Conservation (phyloP, 53 echinoderm and acorn worm genomes). For the Pentamera pediparva region DNA sequence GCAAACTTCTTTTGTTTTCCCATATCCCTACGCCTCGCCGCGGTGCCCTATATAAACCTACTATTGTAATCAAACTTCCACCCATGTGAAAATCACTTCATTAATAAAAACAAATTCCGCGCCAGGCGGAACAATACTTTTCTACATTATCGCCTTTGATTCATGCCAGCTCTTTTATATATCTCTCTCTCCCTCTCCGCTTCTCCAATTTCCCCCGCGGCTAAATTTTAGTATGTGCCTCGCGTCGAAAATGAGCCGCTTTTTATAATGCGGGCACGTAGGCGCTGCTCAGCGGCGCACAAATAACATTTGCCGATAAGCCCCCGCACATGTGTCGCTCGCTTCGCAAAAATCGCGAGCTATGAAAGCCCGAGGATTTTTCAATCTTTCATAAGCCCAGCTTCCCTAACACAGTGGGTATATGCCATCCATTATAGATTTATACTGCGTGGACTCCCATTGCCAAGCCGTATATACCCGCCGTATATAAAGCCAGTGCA, state of each 20-base stretch:
- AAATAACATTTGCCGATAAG: slow-evolving; percentile 18
- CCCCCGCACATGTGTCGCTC: slow-evolving; percentile 1
- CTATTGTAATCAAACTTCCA: slow-evolving; percentile 19
- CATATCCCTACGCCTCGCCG: neutral
- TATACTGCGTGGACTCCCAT: neutral
- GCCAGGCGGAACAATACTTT: slow-evolving; percentile 43
- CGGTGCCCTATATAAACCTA: neutral
- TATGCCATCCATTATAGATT: too few species aligned
- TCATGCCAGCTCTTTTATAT: slow-evolving; percentile 18
- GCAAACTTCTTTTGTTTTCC: neutral
- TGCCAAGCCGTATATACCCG: neutral
- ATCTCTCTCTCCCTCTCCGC: slow-evolving; percentile 6
- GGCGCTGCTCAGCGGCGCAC: slow-evolving; percentile 22
- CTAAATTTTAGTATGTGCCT: slow-evolving; percentile 35
- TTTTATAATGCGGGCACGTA: slow-evolving; percentile 20
- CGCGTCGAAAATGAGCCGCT: slow-evolving; percentile 30
- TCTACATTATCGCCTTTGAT: slow-evolving; percentile 32
- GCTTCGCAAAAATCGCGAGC: too few species aligned
- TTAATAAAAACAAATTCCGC: slow-evolving; percentile 46
- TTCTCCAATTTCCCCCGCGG: slow-evolving; percentile 13
- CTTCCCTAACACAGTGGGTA: slow-evolving; percentile 27
- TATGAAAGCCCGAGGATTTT: too few species aligned
- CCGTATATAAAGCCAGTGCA: neutral
- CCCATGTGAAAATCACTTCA: slow-evolving; percentile 39
- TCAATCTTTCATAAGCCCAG: too few species aligned